phyloP scores from a whole-genome alignment of 2,113 vertebrate species.

The Rousettus leschenaultii region DNA sequence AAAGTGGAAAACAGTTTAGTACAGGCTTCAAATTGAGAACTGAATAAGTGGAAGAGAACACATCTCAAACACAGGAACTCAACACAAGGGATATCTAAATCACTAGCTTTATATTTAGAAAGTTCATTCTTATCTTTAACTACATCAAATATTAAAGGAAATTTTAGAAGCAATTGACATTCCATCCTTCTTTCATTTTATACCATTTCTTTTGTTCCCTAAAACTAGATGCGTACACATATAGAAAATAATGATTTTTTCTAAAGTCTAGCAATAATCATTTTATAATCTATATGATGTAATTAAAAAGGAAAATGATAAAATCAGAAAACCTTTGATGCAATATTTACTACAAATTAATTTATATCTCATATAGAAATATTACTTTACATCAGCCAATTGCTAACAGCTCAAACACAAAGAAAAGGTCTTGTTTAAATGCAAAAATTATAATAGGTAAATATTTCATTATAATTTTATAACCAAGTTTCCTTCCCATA shows the following conservation, averaged over 20 bases:
- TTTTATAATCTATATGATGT: neutral
- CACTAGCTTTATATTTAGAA: neutral
- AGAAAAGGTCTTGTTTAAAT: neutral
- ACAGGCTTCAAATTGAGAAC: neutral
- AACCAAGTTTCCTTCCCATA: neutral
- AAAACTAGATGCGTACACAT: neutral
- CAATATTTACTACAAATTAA: neutral
- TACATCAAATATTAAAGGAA: neutral
- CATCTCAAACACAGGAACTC: neutral
- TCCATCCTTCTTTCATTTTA: neutral
- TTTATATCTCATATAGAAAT: neutral
- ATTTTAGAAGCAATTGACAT: neutral
- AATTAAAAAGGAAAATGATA: conserved; percentile 19
- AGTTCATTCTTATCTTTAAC: neutral
- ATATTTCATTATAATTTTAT: neutral
- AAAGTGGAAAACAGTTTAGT: neutral
- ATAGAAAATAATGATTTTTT: neutral
- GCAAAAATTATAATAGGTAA: neutral
- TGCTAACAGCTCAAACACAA: neutral
- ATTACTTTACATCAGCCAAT: neutral
- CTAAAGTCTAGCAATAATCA: neutral
- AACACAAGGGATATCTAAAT: neutral
- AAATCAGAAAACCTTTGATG: neutral
- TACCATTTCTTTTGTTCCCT: neutral
- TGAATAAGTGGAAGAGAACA: neutral